Evolutionary conservation across 2,113 vertebrate species (phyloP).

Genomic region (Leucosticte australis): DNA sequence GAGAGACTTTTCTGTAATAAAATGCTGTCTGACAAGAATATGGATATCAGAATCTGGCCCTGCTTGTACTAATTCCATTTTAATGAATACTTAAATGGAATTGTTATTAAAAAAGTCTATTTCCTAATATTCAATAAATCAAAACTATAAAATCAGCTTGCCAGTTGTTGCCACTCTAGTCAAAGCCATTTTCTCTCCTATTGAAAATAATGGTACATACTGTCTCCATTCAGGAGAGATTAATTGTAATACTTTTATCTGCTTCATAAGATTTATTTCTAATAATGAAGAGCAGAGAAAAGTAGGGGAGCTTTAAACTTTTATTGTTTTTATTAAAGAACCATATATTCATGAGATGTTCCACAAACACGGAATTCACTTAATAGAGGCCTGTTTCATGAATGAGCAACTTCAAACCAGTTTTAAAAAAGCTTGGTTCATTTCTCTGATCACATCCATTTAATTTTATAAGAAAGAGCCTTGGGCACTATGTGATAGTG

Average conservation of each 20-base stretch:
- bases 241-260: constrained; percentile 48
- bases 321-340: constrained; percentile 4
- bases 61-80: constrained; percentile 59
- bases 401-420: background rate
- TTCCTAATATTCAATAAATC: constrained; percentile 66
- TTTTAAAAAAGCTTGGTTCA: background rate
- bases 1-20: constrained; percentile 54
- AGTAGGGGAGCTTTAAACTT: constrained; percentile 7
- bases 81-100: constrained; percentile 64
- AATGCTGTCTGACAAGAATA: constrained; percentile 57
- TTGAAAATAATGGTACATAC: constrained; percentile 1
- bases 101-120: constrained; percentile 63
- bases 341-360: background rate
- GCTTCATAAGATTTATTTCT: constrained; percentile 49
- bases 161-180: constrained; percentile 44
- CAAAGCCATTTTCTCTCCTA: constrained; percentile 22
- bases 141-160: constrained; percentile 52
- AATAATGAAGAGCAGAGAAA: constrained; percentile 35
- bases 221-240: constrained; percentile 45
- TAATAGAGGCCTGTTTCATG: background rate
- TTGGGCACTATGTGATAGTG: background rate
- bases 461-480: background rate
- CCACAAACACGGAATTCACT: background rate
- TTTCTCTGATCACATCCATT: background rate
- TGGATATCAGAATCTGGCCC: constrained; percentile 58